These are phyloP conservation scores for Synanthedon formicaeformis DNA, from an alignment of 2,888 invertebrate genomes.

Conservation along the genomic window DNA sequence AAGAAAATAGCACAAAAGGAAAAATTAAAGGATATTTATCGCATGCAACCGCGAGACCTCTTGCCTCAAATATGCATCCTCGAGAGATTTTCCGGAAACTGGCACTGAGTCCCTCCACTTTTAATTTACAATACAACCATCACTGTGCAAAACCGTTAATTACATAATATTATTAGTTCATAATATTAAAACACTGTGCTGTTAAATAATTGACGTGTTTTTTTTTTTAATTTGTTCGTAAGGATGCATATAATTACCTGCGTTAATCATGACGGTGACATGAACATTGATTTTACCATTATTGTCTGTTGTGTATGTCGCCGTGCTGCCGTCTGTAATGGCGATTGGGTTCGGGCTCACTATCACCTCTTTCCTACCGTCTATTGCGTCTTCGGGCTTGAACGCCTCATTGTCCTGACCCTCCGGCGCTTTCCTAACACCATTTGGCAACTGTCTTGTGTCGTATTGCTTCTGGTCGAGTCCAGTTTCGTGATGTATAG, in stretches of 20 bases:
- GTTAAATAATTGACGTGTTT: slow-evolving; percentile 11
- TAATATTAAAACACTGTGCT: slow-evolving; percentile 23
- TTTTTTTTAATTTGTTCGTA: slow-evolving; percentile 33
- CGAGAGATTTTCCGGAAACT: slow-evolving; percentile 42
- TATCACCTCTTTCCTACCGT: slow-evolving; percentile 68
- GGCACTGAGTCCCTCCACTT: slow-evolving; percentile 39
- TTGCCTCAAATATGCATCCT: slow-evolving; percentile 70
- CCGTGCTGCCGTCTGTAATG: slow-evolving; percentile 59
- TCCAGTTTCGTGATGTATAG: slow-evolving; percentile 18
- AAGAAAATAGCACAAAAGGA: neutral
- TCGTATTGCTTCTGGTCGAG: slow-evolving; percentile 40
- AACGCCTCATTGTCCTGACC: slow-evolving; percentile 84
- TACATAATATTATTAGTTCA: slow-evolving; percentile 30
- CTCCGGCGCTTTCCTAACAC: slow-evolving; percentile 79
- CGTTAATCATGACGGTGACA: slow-evolving; percentile 87
- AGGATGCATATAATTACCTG: slow-evolving; percentile 73
- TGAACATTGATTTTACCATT: slow-evolving; percentile 91
- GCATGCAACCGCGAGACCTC: slow-evolving; percentile 47
- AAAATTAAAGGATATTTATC: slow-evolving; percentile 10
- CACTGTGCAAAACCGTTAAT: slow-evolving; percentile 64
- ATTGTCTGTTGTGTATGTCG: slow-evolving; percentile 77
- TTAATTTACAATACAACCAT: slow-evolving; percentile 44
- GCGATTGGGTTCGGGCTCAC: slow-evolving; percentile 61
- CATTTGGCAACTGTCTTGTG: slow-evolving; percentile 46
- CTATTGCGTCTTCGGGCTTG: slow-evolving; percentile 71